Base-by-base conservation (phyloP, 2,888 invertebrate species). In the Phania funesta region DNA sequence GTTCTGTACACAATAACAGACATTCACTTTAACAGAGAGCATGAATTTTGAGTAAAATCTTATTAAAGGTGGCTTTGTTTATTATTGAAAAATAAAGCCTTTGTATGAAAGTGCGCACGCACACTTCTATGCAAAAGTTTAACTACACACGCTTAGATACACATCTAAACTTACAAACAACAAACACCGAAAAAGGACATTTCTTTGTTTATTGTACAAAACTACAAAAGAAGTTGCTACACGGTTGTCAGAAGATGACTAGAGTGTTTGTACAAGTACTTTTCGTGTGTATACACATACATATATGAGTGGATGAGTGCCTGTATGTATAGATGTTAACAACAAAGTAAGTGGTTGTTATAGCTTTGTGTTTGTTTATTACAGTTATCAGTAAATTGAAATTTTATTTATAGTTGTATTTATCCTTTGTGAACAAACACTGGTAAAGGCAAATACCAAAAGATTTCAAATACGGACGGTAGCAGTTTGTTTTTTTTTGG, bases 331-430 rank as follows among this genome's bases (percentile, higher is more conserved):
- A 24, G 22, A 18, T n/a, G 26, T 24, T 50, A 56, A 24, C 50
- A 35, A 18, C 50, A 65, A 52, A 52, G 26, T 56, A 56, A 70
- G 44, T 70, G 56, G 32, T 52, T 62, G 50, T 50, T 26, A 41
- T 29, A 24, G 50, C 9, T 22, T n/a, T 35, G 35, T 58, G n/a
- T 24, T 35, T n/a, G 32, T n/a, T 20, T 54, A 16, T 41, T 20
- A 44, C 5, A 35, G 50, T 41, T 52, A 73, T 64, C 32, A 64
- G 32, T 44, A 44, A 64, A 64, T 54, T 64, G 44, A 73, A 73
- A 41, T 64, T 54, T 41, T 32, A 24, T 54, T 73, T 44, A 7
- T 24, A 44, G 9, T 16, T 44, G 18, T n/a, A n/a, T n/a, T n/a
- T 52, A 1, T 20, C 9, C 32, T 24, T 20, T 50, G 44, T 9